Evolutionary conservation across 2,888 invertebrate genomes (phyloP).

Genomic region (Oligia latruncula): DNA sequence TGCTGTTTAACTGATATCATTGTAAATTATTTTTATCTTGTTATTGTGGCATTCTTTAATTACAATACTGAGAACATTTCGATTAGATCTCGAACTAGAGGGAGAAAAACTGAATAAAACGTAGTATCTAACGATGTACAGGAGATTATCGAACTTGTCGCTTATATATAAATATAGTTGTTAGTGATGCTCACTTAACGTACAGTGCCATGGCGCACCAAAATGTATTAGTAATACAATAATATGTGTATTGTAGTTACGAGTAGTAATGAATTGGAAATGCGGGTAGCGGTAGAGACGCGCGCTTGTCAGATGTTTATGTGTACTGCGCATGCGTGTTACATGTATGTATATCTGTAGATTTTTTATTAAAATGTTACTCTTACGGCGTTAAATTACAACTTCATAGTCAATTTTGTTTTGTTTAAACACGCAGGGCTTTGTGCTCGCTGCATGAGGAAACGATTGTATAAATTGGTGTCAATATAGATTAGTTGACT

Average conservation of each 20-base stretch:
- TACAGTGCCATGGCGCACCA: constrained; percentile 82
- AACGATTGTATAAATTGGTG: constrained; percentile 26
- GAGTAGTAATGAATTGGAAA: constrained; percentile 66
- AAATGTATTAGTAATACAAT: constrained; percentile 75
- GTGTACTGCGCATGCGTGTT: constrained; percentile 47
- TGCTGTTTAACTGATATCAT: constrained; percentile 66
- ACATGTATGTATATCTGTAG: constrained; percentile 66
- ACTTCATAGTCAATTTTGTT: constrained; percentile 44
- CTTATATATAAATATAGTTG: constrained; percentile 69
- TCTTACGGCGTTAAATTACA: constrained; percentile 49
- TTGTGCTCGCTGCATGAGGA: background rate
- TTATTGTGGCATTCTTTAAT: constrained; percentile 55
- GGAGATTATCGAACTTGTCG: constrained; percentile 59
- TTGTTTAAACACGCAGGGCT: constrained; percentile 36
- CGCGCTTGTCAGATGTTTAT: constrained; percentile 59
- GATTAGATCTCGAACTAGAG: constrained; percentile 56
- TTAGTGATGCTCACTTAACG: constrained; percentile 73
- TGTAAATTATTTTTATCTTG: constrained; percentile 64
- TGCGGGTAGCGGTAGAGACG: constrained; percentile 67
- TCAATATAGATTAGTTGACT: constrained; percentile 35
- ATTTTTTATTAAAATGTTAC: constrained; percentile 61
- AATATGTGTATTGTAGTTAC: constrained; percentile 68
- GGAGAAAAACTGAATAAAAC: constrained; percentile 43
- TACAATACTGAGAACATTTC: constrained; percentile 56
- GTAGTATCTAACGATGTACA: constrained; percentile 57